Percentiles rank a stretch among this genome's conserved stretches.
Conservation (phyloP, 2,888 invertebrate species). For the Saturnia japonica region DNA sequence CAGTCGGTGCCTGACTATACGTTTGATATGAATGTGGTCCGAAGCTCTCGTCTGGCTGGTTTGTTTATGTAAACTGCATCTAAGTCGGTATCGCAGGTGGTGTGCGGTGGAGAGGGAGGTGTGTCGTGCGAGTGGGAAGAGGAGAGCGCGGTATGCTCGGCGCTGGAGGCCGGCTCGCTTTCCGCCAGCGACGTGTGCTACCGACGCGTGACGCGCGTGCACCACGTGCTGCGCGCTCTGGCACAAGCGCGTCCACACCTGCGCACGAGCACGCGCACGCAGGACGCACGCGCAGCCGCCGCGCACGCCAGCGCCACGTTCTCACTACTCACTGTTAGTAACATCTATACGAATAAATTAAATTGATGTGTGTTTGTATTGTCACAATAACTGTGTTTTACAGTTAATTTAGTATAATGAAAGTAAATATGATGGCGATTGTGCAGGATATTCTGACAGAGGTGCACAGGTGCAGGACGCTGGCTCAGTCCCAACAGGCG, state of each 20-base stretch:
- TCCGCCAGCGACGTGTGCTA: conserved; percentile 62
- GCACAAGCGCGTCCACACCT: conserved; percentile 37
- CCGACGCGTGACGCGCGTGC: conserved; percentile 58
- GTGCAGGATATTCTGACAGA: conserved; percentile 39
- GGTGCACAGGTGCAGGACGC: conserved; percentile 74
- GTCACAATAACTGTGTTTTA: too few species aligned
- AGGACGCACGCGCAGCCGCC: conserved; percentile 18
- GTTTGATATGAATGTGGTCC: too few species aligned
- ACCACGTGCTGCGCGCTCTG: conserved; percentile 54
- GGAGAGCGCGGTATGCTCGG: conserved; percentile 49
- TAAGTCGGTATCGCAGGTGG: too few species aligned
- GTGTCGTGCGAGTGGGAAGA: conserved; percentile 47
- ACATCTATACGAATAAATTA: too few species aligned
- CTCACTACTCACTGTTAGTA: conserved; percentile 38
- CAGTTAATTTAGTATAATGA: background rate
- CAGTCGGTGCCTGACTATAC: too few species aligned
- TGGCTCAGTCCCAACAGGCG: conserved; percentile 80
- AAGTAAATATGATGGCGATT: background rate
- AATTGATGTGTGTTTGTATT: too few species aligned
- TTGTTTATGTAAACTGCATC: too few species aligned
- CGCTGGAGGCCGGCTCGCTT: conserved; percentile 57
- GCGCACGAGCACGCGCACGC: conserved; percentile 29
- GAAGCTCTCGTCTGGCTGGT: too few species aligned
- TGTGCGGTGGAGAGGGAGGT: conserved; percentile 40
- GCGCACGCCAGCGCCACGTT: conserved; percentile 32